phyloP scores from a whole-genome alignment of 2,113 vertebrate genomes.

The Piaya cayana region DNA sequence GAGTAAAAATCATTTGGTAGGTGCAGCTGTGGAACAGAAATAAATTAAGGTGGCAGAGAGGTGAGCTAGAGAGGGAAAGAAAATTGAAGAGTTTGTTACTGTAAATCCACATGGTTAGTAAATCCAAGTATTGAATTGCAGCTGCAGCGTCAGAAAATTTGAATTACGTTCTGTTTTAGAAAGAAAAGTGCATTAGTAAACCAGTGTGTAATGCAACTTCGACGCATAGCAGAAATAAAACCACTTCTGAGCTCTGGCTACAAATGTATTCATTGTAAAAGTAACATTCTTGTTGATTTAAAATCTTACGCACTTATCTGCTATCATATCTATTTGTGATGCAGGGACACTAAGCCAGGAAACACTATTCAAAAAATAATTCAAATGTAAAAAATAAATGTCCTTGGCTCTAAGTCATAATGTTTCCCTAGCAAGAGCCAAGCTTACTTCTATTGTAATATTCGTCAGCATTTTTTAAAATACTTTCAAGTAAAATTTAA shows the following conservation, averaged over 20 bases:
- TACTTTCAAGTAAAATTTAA: neutral
- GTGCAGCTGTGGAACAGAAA: conserved; percentile 43
- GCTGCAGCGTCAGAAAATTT: conserved; percentile 8
- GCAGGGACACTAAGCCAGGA: neutral
- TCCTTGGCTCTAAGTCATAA: neutral
- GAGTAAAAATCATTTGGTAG: conserved; percentile 17
- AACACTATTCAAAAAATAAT: conserved; percentile 25
- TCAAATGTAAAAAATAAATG: conserved; percentile 32
- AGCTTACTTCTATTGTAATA: neutral
- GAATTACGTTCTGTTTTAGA: conserved; percentile 29
- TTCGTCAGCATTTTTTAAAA: neutral
- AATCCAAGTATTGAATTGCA: conserved; percentile 15
- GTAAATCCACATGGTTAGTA: conserved; percentile 22
- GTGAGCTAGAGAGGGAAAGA: conserved; percentile 17
- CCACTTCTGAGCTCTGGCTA: conserved; percentile 19
- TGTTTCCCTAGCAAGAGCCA: neutral
- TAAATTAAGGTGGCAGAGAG: conserved; percentile 52
- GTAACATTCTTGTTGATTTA: conserved; percentile 13
- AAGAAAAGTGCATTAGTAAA: conserved; percentile 26
- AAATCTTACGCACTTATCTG: neutral
- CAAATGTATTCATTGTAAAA: conserved; percentile 14
- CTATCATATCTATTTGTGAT: neutral
- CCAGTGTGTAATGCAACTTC: neutral
- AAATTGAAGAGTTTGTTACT: conserved; percentile 32
- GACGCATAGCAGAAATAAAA: neutral